Percentiles rank a stretch among this genome's conserved stretches.
phyloP scores from a whole-genome alignment of 2,797 vertebrate genomes.

The Anomalospiza imberbis region DNA sequence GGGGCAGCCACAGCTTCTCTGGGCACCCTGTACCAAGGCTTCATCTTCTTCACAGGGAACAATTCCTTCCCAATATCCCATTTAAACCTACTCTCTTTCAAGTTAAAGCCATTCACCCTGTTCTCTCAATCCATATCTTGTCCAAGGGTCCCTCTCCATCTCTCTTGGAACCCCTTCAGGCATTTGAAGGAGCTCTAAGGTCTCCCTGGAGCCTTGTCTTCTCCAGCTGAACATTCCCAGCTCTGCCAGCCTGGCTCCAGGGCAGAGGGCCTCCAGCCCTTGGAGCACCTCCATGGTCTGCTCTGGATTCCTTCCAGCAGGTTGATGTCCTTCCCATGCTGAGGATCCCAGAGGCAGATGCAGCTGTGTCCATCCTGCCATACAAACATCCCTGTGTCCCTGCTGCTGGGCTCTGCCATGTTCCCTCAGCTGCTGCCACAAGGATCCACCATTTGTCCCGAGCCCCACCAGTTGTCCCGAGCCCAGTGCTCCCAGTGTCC shows the following conservation, averaged over 20 bases:
- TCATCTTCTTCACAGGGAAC: fast-evolving
- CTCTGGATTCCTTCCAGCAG: background rate
- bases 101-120: background rate
- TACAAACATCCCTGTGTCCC: fast-evolving
- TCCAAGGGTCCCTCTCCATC: background rate
- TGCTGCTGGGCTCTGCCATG: fast-evolving
- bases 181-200: fast-evolving
- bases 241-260: background rate
- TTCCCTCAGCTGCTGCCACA: background rate
- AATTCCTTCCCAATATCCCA: background rate
- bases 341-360: background rate
- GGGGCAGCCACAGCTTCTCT: background rate
- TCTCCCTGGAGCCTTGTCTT: background rate
- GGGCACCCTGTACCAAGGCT: background rate
- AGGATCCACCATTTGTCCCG: background rate
- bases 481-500: background rate
- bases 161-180: background rate
- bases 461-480: fast-evolving
- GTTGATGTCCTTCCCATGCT: background rate
- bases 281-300: background rate
- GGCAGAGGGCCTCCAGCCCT: background rate
- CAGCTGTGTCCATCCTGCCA: background rate
- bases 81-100: no score
- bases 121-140: no score
- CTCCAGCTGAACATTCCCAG: background rate